Evolutionary conservation across 2,888 invertebrate species (phyloP).

Genomic region (Rhyacophila evoluta): DNA sequence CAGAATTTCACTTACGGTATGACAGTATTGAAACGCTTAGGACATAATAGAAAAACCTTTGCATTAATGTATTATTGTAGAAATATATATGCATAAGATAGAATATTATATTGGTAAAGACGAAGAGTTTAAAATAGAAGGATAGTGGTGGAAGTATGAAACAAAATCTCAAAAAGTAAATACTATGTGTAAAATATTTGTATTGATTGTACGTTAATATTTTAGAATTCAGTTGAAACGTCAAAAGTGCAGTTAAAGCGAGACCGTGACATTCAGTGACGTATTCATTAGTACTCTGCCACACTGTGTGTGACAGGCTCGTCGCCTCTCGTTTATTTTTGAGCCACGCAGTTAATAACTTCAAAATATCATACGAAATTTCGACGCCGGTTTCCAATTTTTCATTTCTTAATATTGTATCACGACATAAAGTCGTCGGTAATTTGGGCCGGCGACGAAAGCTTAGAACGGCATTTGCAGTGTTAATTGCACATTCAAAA

Average conservation of each 20-base stretch:
- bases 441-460: slow-evolving; percentile 36
- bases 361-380: slow-evolving; percentile 39
- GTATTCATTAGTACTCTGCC: neutral
- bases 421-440: slow-evolving; percentile 23
- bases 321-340: slow-evolving; percentile 43
- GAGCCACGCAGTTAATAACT: slow-evolving; percentile 46
- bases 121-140: too few relatives aligned
- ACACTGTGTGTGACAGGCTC: slow-evolving; percentile 21
- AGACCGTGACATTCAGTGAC: neutral
- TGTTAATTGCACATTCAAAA: slow-evolving; percentile 27
- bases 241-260: neutral
- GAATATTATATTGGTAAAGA: too few relatives aligned
- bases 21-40: too few relatives aligned
- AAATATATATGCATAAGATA: too few relatives aligned
- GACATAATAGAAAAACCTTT: too few relatives aligned
- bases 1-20: too few relatives aligned
- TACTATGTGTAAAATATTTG: too few relatives aligned
- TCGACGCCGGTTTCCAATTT: slow-evolving; percentile 35
- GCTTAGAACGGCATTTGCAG: slow-evolving; percentile 28
- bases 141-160: too few relatives aligned
- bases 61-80: too few relatives aligned
- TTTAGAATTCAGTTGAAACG: too few relatives aligned
- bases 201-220: too few relatives aligned
- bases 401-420: slow-evolving; percentile 32
- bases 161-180: too few relatives aligned